These are phyloP conservation scores for Leucoraja erinaceus DNA, from an alignment of 2,113 vertebrate genomes.

Conservation along the genomic window DNA sequence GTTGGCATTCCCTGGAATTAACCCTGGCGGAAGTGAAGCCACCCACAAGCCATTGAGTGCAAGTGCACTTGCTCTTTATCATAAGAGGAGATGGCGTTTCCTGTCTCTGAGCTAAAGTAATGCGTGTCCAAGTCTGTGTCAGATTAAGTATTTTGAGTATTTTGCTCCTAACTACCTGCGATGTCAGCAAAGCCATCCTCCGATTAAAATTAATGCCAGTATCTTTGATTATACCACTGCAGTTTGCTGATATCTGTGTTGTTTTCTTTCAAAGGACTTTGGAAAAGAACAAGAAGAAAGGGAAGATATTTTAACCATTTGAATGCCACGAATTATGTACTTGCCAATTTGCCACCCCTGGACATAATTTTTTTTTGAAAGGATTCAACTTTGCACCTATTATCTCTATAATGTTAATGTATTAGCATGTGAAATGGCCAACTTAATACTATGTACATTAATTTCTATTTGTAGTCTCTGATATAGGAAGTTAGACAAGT, in stretches of 20 bases:
- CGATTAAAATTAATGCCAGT: not conserved
- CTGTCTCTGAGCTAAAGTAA: too few relatives aligned
- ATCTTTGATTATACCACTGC: not conserved
- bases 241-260: conserved; percentile 15
- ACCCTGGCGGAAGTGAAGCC: too few relatives aligned
- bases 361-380: conserved; percentile 71
- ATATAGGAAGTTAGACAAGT: conserved; percentile 64
- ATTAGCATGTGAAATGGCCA: conserved; percentile 64
- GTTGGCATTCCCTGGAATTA: too few relatives aligned
- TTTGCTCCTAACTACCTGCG: too few relatives aligned
- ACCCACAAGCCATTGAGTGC: too few relatives aligned
- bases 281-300: conserved; percentile 99
- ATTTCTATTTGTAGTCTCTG: conserved; percentile 53
- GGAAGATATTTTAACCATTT: conserved; percentile 89
- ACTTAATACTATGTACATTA: conserved; percentile 53
- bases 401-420: conserved; percentile 69
- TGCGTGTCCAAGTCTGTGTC: too few relatives aligned
- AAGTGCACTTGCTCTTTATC: too few relatives aligned
- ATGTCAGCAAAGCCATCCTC: too few relatives aligned
- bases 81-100: too few relatives aligned
- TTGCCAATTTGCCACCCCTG: conserved; percentile 83
- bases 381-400: conserved; percentile 67
- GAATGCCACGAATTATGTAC: conserved; percentile 62
- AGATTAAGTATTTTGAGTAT: too few relatives aligned
- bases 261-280: conserved; percentile 71